Percentiles rank a stretch among this genome's conserved stretches.
Conservation (phyloP, 2,113 vertebrate species). For the Epinephelus moara region DNA sequence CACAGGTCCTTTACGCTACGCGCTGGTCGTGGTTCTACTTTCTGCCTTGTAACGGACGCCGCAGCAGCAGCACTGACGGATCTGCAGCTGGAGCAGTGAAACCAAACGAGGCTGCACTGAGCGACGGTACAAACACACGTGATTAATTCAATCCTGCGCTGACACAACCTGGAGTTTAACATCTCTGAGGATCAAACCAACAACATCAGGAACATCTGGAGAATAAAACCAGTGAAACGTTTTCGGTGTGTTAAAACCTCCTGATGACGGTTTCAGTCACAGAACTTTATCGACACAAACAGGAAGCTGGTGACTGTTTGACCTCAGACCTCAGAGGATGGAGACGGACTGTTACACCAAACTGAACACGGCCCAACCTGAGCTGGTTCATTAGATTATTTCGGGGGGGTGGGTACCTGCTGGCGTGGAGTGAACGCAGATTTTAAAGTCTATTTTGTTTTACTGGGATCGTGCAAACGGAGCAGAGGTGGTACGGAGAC, state of each 20-base stretch:
- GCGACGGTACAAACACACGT: background rate
- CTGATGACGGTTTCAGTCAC: background rate
- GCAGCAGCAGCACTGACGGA: too few species aligned
- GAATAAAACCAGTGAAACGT: background rate
- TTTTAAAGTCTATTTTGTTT: background rate
- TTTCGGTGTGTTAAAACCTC: background rate
- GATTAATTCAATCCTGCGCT: too few species aligned
- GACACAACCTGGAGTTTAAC: background rate
- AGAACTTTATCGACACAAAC: background rate
- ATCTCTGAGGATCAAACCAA: background rate
- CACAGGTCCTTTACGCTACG: background rate
- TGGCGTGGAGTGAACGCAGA: background rate
- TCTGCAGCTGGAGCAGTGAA: too few species aligned
- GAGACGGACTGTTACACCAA: background rate
- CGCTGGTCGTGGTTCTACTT: background rate
- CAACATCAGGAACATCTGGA: background rate
- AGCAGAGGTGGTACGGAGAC: background rate
- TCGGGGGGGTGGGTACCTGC: background rate
- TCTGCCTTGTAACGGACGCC: too few species aligned
- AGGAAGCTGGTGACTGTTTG: background rate
- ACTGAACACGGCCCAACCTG: background rate
- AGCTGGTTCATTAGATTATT: background rate
- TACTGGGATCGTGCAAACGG: constrained; percentile 42
- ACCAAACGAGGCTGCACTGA: too few species aligned
- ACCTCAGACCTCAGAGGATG: background rate